Evolutionary conservation across 2,797 vertebrate genomes (phyloP), one percentile per base, ranked within the genome.

Genomic region (Periparus ater): DNA sequence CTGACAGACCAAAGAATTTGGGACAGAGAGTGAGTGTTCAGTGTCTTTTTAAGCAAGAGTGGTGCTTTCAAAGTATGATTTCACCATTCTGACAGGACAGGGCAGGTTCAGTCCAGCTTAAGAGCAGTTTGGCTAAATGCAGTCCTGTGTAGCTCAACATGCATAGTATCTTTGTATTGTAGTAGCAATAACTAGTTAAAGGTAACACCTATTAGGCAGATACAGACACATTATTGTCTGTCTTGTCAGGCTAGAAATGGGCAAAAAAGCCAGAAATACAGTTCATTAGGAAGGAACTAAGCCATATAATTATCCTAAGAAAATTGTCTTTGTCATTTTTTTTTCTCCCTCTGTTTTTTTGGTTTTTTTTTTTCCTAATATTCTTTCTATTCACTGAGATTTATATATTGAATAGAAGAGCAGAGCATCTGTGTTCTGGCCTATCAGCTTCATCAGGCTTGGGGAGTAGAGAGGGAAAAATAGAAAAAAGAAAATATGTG

Each of bases 231-330:
- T 78, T 78, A 81, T 86, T 73, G 53, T 73, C 73, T 82, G 58
- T 85, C 78, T 86, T 90, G 51, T 78, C 90, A 81, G 40, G 32
- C 26, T 82, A 57, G 53, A 88, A 88, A 84, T 78, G 60, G 68
- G 73, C 26, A 84, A 92, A 76, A 76, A 34, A 66, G 22, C 15
- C 45, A 70, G 55, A 88, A 73, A 38, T 38, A 73, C 11, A 27
- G 48, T 86, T 89, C 63, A 36, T 90, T 90, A 76, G 44, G 44
- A 85, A 86, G 57, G 38, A 96, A 70, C 63, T 18, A 90, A 84
- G 48, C 14, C 58, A 76, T 81, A 88, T 84, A 81, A 91, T 86
- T 88, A 85, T 26, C 13, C n/a, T 81, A 84, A 62, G 36, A 75
- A 89, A 83, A 83, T 4, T 36, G 7, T 30, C 54, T 57, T 63